Conservation (phyloP, 1,140 invertebrate genomes). For the Nebria ingens region DNA sequence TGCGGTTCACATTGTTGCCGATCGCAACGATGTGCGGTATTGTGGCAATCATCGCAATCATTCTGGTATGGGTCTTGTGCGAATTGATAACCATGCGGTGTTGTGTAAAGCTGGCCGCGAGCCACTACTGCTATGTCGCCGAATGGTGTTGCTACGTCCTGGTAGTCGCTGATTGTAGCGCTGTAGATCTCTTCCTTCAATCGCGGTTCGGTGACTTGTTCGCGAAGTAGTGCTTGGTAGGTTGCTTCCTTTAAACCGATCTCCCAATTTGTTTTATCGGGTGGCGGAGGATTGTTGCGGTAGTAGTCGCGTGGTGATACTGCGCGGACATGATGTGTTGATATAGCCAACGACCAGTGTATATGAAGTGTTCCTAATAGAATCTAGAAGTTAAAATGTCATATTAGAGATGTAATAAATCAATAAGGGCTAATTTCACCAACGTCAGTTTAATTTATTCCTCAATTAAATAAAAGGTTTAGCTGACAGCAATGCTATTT, state of each 20-base stretch:
- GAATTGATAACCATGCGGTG: slow-evolving; percentile 38
- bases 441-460: too few relatives aligned
- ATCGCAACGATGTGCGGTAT: slow-evolving; percentile 17
- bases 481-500: too few relatives aligned
- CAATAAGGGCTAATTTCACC: too few relatives aligned
- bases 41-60: slow-evolving; percentile 34
- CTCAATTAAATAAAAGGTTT: too few relatives aligned
- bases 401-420: too few relatives aligned
- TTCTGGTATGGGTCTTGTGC: slow-evolving; percentile 43
- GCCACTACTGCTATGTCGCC: slow-evolving; percentile 51
- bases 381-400: too few relatives aligned
- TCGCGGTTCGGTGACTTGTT: slow-evolving; percentile 37
- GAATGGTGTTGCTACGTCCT: slow-evolving; percentile 34
- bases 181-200: slow-evolving; percentile 40
- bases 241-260: slow-evolving; percentile 32
- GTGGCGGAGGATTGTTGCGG: slow-evolving; percentile 8
- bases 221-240: slow-evolving; percentile 35
- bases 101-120: slow-evolving; percentile 44
- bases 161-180: slow-evolving; percentile 41
- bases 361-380: not conserved
- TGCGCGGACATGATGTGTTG: not conserved
- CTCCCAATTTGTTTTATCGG: slow-evolving; percentile 32
- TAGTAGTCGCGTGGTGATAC: not conserved
- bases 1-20: slow-evolving; percentile 20
- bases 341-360: not conserved